phyloP scores from a whole-genome alignment of 2,797 vertebrate species.

The Hydrolagus colliei region DNA sequence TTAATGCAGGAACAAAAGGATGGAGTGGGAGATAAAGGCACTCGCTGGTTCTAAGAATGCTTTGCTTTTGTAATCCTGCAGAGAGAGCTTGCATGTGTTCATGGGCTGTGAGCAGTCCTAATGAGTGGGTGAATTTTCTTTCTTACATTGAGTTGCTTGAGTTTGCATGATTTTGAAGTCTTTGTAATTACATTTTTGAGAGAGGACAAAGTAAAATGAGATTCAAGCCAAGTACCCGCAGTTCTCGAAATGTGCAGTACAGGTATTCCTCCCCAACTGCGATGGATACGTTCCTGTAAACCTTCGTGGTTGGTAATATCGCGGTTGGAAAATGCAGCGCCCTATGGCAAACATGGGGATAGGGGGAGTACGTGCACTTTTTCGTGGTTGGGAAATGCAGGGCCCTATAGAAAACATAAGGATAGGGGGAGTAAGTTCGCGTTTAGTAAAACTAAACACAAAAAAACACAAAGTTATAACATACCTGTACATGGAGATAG shows the following conservation, averaged over 20 bases:
- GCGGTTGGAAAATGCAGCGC: too few relatives aligned
- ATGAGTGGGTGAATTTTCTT: constrained; percentile 8
- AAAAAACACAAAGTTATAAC: too few relatives aligned
- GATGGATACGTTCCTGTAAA: too few relatives aligned
- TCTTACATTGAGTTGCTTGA: constrained; percentile 1
- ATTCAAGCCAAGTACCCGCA: not conserved
- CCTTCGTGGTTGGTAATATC: too few relatives aligned
- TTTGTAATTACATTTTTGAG: not conserved
- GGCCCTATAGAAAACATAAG: too few relatives aligned
- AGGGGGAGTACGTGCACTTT: too few relatives aligned
- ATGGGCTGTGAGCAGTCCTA: not conserved
- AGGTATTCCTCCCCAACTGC: too few relatives aligned
- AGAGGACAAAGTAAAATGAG: not conserved
- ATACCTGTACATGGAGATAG: too few relatives aligned
- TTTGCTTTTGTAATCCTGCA: not conserved
- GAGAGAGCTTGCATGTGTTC: not conserved
- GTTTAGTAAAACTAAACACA: too few relatives aligned
- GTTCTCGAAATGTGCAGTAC: not conserved
- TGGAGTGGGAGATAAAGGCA: not conserved
- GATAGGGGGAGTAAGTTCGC: too few relatives aligned
- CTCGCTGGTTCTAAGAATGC: not conserved
- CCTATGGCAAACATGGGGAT: too few relatives aligned
- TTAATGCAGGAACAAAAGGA: not conserved
- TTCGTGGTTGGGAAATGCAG: too few relatives aligned
- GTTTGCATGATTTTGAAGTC: not conserved